Conservation (phyloP, 1,140 invertebrate species). For the Agraylea sexmaculata region DNA sequence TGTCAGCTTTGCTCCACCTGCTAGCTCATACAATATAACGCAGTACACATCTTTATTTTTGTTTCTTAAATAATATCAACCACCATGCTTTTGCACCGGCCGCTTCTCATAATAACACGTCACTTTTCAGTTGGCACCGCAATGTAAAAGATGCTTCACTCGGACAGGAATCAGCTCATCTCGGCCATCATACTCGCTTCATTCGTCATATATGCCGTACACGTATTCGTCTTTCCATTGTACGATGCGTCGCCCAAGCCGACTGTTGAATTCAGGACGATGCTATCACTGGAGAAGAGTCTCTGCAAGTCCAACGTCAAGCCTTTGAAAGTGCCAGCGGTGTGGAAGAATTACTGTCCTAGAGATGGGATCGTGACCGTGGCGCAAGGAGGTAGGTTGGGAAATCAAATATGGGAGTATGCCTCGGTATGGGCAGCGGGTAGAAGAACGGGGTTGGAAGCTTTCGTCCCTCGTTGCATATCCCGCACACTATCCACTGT, state of each 20-base stretch:
- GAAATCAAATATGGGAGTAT: constrained; percentile 56
- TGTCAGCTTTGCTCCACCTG: too few species aligned
- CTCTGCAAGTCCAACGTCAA: constrained; percentile 40
- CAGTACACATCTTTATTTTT: too few species aligned
- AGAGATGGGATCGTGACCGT: constrained; percentile 44
- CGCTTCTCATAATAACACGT: too few species aligned
- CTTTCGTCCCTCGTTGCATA: constrained; percentile 46
- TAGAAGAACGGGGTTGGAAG: constrained; percentile 43
- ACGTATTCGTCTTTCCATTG: constrained; percentile 49
- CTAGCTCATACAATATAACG: too few species aligned
- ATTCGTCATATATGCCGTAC: constrained; percentile 45
- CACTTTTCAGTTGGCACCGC: too few species aligned
- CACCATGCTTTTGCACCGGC: too few species aligned
- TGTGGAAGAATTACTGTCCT: constrained; percentile 27
- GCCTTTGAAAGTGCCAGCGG: constrained; percentile 25
- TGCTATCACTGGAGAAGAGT: constrained; percentile 41
- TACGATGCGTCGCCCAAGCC: constrained; percentile 38
- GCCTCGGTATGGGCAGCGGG: constrained; percentile 47
- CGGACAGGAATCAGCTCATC: constrained; percentile 45
- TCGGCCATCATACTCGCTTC: constrained; percentile 45
- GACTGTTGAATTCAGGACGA: constrained; percentile 28
- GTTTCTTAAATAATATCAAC: too few species aligned
- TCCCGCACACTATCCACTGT: constrained; percentile 37
- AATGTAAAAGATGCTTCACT: constrained; percentile 32
- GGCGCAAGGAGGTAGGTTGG: constrained; percentile 45